Evolutionary conservation across 2,797 vertebrate genomes (phyloP).

Genomic region (Arvicola amphibius): DNA sequence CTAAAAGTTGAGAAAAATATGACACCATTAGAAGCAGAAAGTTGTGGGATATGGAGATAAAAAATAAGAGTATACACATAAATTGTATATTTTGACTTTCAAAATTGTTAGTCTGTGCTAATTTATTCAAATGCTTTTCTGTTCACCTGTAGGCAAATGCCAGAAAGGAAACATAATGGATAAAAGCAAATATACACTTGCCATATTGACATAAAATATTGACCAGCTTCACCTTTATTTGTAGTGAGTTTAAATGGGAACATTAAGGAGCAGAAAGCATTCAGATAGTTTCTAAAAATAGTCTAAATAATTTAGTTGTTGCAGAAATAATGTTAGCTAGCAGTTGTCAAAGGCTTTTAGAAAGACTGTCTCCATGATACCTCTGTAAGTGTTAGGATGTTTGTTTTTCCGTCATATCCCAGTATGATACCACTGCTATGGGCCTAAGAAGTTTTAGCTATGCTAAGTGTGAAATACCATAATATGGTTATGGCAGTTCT

Average conservation of each 20-base stretch:
- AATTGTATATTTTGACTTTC: not conserved
- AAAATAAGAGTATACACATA: not conserved
- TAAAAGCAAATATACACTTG: not conserved
- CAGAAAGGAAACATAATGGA: not conserved
- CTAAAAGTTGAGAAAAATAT: not conserved
- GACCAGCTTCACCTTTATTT: not conserved
- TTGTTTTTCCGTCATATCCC: not conserved
- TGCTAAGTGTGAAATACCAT: not conserved
- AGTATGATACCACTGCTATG: not conserved
- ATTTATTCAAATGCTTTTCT: slow-evolving; percentile 38
- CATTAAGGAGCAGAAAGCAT: not conserved
- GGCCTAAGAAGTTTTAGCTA: not conserved
- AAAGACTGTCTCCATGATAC: not conserved
- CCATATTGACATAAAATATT: not conserved
- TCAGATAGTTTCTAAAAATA: slow-evolving; percentile 26
- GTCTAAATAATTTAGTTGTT: not conserved
- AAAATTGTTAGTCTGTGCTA: not conserved
- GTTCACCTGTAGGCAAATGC: not conserved
- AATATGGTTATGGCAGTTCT: not conserved
- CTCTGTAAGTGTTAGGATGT: not conserved
- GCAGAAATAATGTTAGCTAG: not conserved
- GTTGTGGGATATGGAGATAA: not conserved
- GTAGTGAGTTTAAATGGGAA: not conserved
- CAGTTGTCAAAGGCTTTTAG: not conserved
- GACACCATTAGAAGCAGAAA: not conserved